phyloP scores from a whole-genome alignment of 2,888 invertebrate species.

The Neoitamus cyanurus region DNA sequence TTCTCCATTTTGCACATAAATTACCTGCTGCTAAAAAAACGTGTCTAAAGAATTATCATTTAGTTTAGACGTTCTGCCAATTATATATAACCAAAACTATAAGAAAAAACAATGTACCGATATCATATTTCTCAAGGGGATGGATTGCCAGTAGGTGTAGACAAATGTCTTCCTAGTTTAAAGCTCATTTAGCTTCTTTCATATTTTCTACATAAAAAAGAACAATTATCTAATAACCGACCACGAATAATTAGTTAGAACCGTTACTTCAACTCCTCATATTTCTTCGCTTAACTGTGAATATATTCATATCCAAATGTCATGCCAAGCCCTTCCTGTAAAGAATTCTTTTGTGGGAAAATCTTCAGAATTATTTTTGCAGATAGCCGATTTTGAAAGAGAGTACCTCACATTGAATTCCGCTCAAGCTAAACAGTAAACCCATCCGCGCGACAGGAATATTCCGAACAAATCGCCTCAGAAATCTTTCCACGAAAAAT shows the following conservation, averaged over 20 bases:
- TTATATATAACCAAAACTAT: too few species aligned
- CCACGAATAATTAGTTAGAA: neutral
- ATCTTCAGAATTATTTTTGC: neutral
- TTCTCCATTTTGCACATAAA: too few species aligned
- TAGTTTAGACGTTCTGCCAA: too few species aligned
- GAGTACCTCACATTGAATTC: neutral
- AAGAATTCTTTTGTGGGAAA: neutral
- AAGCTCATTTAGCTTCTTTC: too few species aligned
- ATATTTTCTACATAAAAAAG: too few species aligned
- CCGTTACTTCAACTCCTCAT: neutral
- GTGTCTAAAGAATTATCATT: too few species aligned
- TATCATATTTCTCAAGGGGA: too few species aligned
- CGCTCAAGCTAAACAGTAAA: neutral
- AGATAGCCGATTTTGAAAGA: neutral
- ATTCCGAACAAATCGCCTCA: neutral
- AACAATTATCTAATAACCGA: neutral
- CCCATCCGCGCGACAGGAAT: neutral
- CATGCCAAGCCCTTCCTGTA: neutral
- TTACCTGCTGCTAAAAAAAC: too few species aligned
- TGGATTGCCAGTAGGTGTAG: too few species aligned
- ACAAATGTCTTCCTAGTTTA: too few species aligned
- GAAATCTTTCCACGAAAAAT: slow-evolving; percentile 1
- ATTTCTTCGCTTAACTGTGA: neutral
- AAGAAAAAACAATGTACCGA: too few species aligned
- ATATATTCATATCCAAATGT: neutral